A percentile compares a stretch with the other conserved stretches of the same genome.
Conservation (phyloP, 2,113 vertebrate species). For the Hirundichthys speculiger region DNA sequence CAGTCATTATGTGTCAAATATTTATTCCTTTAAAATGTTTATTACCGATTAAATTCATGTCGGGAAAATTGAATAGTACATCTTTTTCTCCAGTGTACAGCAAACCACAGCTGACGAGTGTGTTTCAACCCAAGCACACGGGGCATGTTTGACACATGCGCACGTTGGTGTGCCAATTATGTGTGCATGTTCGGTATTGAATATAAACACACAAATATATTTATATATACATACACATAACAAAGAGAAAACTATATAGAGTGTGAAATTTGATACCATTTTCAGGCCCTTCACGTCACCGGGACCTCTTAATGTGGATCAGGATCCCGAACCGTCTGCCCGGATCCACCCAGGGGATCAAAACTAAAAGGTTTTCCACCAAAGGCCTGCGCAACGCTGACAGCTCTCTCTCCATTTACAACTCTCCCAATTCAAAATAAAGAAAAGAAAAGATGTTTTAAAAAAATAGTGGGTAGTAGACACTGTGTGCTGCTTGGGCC, state of each 20-base stretch:
- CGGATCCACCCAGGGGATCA: constrained; percentile 30
- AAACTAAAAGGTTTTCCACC: constrained; percentile 14
- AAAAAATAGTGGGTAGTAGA: constrained; percentile 21
- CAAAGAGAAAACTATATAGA: constrained; percentile 61
- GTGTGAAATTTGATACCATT: constrained; percentile 57
- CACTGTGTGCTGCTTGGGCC: constrained; percentile 9
- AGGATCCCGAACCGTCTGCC: constrained; percentile 32
- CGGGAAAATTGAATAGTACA: constrained; percentile 78
- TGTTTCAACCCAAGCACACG: constrained; percentile 65
- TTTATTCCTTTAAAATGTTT: constrained; percentile 83
- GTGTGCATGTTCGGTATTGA: constrained; percentile 77
- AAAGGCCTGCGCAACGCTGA: neutral
- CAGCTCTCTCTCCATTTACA: constrained; percentile 15
- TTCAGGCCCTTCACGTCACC: constrained; percentile 19
- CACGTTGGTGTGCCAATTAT: constrained; percentile 62
- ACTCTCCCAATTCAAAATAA: constrained; percentile 62
- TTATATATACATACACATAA: constrained; percentile 77
- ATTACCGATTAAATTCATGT: constrained; percentile 82
- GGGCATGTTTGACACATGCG: constrained; percentile 59
- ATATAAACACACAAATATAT: constrained; percentile 81
- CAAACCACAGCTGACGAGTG: constrained; percentile 79
- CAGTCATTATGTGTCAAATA: constrained; percentile 73
- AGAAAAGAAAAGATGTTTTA: neutral
- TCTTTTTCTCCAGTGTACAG: constrained; percentile 84
- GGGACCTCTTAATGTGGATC: constrained; percentile 5